Evolutionary conservation across 2,113 vertebrate genomes (phyloP).

Genomic region (Rhinopomastus cyanomelas): DNA sequence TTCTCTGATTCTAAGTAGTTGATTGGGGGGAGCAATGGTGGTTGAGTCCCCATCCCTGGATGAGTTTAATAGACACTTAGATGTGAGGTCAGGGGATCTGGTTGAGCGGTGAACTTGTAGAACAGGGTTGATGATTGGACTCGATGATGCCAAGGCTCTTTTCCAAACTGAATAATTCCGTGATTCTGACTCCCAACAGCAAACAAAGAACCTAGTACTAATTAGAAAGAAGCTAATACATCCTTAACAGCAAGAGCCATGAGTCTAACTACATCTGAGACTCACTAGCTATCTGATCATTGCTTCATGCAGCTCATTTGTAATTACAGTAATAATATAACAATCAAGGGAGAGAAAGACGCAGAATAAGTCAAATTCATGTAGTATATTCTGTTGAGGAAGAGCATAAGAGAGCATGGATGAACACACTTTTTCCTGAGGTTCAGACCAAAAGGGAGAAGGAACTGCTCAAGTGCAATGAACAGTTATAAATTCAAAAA

Average conservation of each 20-base stretch:
- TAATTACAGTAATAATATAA: background rate
- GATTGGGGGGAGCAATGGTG: background rate
- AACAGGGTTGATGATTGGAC: no score
- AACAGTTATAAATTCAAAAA: background rate
- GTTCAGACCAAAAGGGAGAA: background rate
- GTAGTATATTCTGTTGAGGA: background rate
- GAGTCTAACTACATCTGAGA: background rate
- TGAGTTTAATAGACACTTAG: no score
- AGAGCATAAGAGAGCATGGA: background rate
- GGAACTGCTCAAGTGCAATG: background rate
- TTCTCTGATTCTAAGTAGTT: no score
- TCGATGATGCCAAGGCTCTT: no score
- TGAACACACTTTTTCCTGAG: background rate
- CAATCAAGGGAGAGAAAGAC: background rate
- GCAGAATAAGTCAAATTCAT: background rate
- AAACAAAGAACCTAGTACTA: background rate
- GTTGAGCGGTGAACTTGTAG: no score
- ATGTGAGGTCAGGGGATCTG: no score
- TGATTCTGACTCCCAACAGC: fast-evolving
- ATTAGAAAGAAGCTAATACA: background rate
- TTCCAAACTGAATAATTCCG: no score
- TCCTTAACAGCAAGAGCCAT: background rate
- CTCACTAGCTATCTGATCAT: background rate
- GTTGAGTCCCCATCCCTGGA: no score
- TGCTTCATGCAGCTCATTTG: background rate